Evolutionary conservation across 2,113 vertebrate genomes (phyloP).

Genomic region (Seriola rivoliana): DNA sequence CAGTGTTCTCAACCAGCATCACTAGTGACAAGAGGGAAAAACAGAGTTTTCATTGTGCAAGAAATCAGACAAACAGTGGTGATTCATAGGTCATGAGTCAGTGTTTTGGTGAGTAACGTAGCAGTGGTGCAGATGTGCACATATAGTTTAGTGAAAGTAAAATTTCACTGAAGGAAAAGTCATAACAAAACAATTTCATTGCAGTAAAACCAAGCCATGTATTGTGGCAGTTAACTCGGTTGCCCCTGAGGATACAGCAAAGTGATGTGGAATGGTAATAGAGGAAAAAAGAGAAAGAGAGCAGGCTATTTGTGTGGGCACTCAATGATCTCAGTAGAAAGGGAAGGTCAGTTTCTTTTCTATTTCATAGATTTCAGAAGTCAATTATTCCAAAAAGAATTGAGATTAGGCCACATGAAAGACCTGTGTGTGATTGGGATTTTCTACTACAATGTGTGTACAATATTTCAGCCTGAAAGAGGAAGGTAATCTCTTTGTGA

Average conservation of each 20-base stretch:
- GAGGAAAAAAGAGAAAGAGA: background rate
- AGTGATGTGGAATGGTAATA: constrained; percentile 19
- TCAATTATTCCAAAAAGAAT: constrained; percentile 21
- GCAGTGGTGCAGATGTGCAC: constrained; percentile 1
- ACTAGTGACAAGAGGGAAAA: background rate
- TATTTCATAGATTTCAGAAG: constrained; percentile 25
- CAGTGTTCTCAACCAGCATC: too few relatives aligned
- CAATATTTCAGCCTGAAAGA: constrained; percentile 5
- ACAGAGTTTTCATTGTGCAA: too few relatives aligned
- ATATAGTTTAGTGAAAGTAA: background rate
- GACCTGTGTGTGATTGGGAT: constrained; percentile 1
- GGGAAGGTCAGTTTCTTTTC: constrained; percentile 27
- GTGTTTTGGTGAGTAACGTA: background rate
- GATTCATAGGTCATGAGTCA: constrained; percentile 21
- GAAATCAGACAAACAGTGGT: background rate
- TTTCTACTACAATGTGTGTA: background rate
- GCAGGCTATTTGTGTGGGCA: constrained; percentile 13
- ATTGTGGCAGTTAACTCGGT: constrained; percentile 12
- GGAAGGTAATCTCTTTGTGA: background rate
- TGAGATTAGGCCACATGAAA: constrained; percentile 23
- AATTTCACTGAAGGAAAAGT: constrained; percentile 13
- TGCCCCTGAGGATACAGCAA: constrained; percentile 36
- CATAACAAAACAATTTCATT: constrained; percentile 35
- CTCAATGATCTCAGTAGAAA: constrained; percentile 21
- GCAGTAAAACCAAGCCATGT: constrained; percentile 17